Evolutionary conservation across 2,797 vertebrate genomes (phyloP).

Genomic region (Bovichtus diacanthus): DNA sequence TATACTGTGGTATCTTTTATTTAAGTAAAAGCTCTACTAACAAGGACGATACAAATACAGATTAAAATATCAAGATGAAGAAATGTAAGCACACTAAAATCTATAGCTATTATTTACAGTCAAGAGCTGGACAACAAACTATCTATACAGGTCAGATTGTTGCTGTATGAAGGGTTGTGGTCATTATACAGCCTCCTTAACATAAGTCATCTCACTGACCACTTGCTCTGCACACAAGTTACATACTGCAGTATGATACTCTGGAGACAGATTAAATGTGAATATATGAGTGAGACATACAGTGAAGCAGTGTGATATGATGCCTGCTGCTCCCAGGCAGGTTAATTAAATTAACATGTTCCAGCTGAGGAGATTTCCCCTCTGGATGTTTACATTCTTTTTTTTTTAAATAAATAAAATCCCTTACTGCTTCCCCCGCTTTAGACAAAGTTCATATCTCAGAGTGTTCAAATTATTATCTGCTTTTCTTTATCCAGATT

Average conservation of each 20-base stretch:
- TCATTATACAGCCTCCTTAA: not conserved
- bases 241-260: not conserved
- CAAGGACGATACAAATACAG: not conserved
- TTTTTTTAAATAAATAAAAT: too few species aligned
- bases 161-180: not conserved
- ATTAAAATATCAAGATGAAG: not conserved
- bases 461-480: not conserved
- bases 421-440: too few species aligned
- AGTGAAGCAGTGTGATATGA: not conserved
- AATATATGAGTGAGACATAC: not conserved
- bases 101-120: not conserved
- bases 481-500: not conserved
- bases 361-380: conserved; percentile 18
- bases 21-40: too few species aligned
- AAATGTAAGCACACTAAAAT: not conserved
- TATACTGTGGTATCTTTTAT: too few species aligned
- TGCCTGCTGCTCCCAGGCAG: not conserved
- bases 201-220: not conserved
- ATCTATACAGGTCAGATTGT: not conserved
- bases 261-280: not conserved
- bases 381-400: conserved; percentile 18
- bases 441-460: not conserved
- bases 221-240: not conserved
- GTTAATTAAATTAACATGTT: conserved; percentile 19
- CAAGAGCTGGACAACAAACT: not conserved